A percentile compares a stretch with the other conserved stretches of the same genome.
Conservation (phyloP, 2,797 vertebrate species). For the Phalloptychus januarius region DNA sequence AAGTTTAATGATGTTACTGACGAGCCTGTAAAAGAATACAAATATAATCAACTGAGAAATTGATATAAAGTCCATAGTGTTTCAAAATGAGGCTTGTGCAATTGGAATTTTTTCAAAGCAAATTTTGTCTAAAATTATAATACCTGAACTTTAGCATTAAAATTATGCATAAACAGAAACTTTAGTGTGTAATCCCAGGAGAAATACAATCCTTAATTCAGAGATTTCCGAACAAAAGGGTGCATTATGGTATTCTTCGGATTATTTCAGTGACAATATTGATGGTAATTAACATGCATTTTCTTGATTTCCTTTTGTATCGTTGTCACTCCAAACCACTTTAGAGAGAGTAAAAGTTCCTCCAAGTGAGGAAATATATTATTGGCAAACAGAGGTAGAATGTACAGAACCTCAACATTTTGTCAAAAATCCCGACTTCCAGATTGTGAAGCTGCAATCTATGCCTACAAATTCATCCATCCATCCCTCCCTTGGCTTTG, state of each 20-base stretch:
- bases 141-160: background rate
- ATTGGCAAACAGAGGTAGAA: no score
- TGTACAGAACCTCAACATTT: no score
- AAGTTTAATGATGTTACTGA: background rate
- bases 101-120: background rate
- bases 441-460: background rate
- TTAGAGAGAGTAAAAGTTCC: background rate
- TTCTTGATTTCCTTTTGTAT: background rate
- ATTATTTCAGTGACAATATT: background rate
- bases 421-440: no score
- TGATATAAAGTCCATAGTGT: background rate
- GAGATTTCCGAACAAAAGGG: background rate
- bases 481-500: background rate
- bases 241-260: background rate
- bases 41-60: background rate
- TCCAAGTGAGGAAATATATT: background rate
- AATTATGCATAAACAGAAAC: background rate
- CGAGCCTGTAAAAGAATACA: background rate
- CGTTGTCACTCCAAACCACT: background rate
- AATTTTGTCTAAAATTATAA: background rate
- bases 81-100: background rate
- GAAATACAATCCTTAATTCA: background rate
- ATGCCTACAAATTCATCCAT: background rate
- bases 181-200: background rate
- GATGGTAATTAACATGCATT: background rate